These are phyloP conservation scores for Diplodus sargus DNA, from an alignment of 2,797 vertebrate species.

Conservation along the genomic window DNA sequence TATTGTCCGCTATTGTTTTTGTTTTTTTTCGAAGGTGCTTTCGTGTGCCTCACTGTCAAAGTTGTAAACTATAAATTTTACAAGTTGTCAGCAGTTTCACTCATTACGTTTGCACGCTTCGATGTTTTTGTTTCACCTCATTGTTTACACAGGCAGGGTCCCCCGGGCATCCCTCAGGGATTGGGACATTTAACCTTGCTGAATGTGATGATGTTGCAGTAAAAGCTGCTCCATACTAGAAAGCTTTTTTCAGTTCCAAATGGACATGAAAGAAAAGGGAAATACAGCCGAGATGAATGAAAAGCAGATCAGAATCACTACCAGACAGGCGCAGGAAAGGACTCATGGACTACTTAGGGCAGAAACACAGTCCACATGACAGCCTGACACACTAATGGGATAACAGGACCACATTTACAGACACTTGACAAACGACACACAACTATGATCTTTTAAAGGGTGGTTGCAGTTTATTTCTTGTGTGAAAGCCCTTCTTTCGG, in stretches of 20 bases:
- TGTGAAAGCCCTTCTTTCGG: neutral
- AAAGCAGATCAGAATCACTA: slow-evolving; percentile 17
- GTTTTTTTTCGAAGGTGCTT: neutral
- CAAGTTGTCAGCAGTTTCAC: neutral
- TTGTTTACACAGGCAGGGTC: slow-evolving; percentile 39
- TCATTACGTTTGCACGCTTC: neutral
- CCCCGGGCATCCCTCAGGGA: neutral
- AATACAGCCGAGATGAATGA: slow-evolving; percentile 13
- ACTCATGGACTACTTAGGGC: neutral
- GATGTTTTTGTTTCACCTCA: slow-evolving; percentile 18
- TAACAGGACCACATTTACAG: neutral
- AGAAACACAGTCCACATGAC: neutral
- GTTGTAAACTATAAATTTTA: too few species aligned
- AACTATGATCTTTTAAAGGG: too few species aligned
- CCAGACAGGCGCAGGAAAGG: neutral
- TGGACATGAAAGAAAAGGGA: neutral
- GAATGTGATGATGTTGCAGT: slow-evolving; percentile 1
- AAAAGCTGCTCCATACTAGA: neutral
- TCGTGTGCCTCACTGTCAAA: neutral
- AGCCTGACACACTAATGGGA: neutral
- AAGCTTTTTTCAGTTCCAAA: neutral
- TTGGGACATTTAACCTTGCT: neutral
- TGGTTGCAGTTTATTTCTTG: neutral
- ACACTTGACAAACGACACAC: neutral
- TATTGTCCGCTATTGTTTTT: neutral